Evolutionary conservation across 2,888 invertebrate genomes (phyloP).

Genomic region (Drosophila neonasuta): DNA sequence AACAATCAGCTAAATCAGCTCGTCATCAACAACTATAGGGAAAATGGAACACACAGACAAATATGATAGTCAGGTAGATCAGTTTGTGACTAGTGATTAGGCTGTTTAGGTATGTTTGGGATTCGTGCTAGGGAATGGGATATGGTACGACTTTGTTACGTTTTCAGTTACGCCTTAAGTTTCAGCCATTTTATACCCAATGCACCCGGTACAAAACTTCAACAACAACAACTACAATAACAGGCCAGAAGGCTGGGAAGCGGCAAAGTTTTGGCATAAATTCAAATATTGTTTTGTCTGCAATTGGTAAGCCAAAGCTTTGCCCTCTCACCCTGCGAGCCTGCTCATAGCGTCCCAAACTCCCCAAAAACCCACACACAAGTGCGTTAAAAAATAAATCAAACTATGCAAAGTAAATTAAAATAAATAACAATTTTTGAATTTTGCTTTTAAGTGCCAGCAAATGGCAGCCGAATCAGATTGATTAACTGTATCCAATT

Average conservation of each 20-base stretch:
- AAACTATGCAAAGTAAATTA: conserved; percentile 34
- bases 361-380: conserved; percentile 52
- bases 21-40: conserved; percentile 44
- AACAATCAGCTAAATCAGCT: conserved; percentile 44
- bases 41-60: neutral
- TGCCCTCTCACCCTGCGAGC: conserved; percentile 14
- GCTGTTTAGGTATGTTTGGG: conserved; percentile 30
- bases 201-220: conserved; percentile 60
- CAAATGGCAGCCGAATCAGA: conserved; percentile 26
- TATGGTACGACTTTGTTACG: conserved; percentile 29
- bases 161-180: conserved; percentile 61
- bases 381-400: conserved; percentile 66
- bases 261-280: conserved; percentile 48
- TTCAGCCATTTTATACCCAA: conserved; percentile 59
- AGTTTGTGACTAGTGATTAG: conserved; percentile 24
- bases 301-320: conserved; percentile 45
- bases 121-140: conserved; percentile 14
- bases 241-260: conserved; percentile 4
- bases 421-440: conserved; percentile 67
- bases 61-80: conserved; percentile 3
- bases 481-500: neutral
- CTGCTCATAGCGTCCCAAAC: conserved; percentile 44
- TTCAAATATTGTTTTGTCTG: conserved; percentile 28
- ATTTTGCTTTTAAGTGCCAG: conserved; percentile 81
- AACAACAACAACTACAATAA: conserved; percentile 33